These are phyloP conservation scores for Balanococcus diminutus DNA, from an alignment of 2,888 invertebrate genomes.

Conservation along the genomic window DNA sequence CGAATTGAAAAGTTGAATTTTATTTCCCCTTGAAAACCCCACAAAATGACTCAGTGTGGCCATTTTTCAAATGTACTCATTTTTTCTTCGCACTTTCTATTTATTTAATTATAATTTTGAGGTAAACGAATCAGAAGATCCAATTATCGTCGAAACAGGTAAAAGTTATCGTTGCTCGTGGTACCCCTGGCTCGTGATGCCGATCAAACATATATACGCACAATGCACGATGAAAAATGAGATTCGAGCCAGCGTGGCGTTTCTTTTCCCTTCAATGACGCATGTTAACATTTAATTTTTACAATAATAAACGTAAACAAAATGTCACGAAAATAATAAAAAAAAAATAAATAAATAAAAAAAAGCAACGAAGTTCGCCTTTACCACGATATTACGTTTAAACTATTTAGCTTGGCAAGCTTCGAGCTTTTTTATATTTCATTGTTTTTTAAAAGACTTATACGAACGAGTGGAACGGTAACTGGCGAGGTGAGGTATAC, in stretches of 20 bases:
- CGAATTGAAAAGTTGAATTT: no score
- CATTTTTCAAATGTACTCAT: no score
- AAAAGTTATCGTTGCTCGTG: no score
- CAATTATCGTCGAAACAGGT: no score
- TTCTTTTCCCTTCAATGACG: background rate
- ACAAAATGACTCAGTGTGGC: no score
- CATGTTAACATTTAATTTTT: slow-evolving; percentile 12
- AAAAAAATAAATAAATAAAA: slow-evolving; percentile 3
- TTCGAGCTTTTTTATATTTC: slow-evolving; percentile 8
- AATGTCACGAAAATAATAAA: slow-evolving; percentile 15
- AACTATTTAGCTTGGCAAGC: slow-evolving; percentile 2
- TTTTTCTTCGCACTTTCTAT: no score
- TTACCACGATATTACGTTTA: background rate
- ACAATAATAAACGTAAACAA: slow-evolving; percentile 17
- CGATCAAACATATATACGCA: no score
- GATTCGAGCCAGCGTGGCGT: background rate
- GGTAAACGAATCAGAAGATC: no score
- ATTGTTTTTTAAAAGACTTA: background rate
- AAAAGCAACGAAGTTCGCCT: background rate
- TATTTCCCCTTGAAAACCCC: no score
- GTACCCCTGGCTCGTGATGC: no score
- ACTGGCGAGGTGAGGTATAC: background rate
- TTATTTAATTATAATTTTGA: no score
- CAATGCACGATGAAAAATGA: background rate
- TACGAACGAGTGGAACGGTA: no score